Evolutionary conservation across 1,140 invertebrate species (phyloP), one percentile per base, ranked within the genome.

Genomic region (Ectropis grisescens): DNA sequence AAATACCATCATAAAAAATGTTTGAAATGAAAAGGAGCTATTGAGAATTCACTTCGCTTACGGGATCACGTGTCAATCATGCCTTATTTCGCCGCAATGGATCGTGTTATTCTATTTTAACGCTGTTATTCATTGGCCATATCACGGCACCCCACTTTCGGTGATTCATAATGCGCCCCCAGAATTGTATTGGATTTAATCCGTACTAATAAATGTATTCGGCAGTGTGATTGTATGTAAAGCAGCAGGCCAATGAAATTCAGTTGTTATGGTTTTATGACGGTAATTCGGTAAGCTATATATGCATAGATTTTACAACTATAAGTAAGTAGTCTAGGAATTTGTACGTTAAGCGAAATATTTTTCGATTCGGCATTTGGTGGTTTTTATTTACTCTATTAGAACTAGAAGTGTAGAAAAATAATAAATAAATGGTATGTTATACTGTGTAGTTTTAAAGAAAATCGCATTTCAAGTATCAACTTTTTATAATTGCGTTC

Each of bases 51-150:
- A 48, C 50, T 51, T 42, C 37, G 41, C 41, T 53, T 49, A 19
- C 16, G 16, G 61, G 58, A 61, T 74, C 71, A 66, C 66, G 67
- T 65, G 75, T 80, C 75, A 80, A 80, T 80, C 71, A 80, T 54
- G 54, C 37, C 48, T 62, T 57, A 29, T 54, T 55, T 52, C 47
- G 46, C 53, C 49, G 56, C 50, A 60, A 58, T 58, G 51, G 47
- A 56, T 51, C 48, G 51, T 70, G 64, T 68, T 76, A 70, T 74
- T 72, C 57, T 58, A 64, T 71, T 69, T 44, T 52, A 68, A 47
- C 46, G 48, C 49, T 54, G 58, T 67, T 71, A 75, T 79, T 79
- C 60, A 72, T 67, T 71, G 66, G 59, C 49, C 45, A 38, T 67
- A 74, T 79, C 54, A 53, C 33, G 45, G 33, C 38, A 44, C 54